These are phyloP conservation scores for Hippocampus barbouri DNA, from an alignment of 2,113 vertebrate genomes.

Conservation along the genomic window DNA sequence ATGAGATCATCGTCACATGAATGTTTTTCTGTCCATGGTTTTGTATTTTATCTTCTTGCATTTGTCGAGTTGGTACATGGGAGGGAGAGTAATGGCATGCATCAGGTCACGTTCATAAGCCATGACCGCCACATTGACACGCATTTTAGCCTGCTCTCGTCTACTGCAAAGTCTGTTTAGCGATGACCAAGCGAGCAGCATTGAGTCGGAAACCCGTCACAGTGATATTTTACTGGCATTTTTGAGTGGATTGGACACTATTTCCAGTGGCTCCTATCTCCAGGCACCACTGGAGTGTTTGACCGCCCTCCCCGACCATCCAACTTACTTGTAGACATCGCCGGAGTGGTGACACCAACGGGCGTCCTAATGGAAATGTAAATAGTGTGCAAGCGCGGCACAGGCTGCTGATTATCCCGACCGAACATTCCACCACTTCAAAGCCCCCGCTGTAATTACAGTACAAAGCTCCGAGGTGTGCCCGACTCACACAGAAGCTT, in stretches of 20 bases:
- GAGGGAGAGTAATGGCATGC: too few relatives aligned
- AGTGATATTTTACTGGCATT: too few relatives aligned
- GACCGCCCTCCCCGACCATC: too few relatives aligned
- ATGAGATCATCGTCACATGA: neutral
- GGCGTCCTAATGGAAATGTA: conserved; percentile 63
- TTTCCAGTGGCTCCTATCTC: too few relatives aligned
- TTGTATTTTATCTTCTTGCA: neutral
- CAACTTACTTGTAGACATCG: neutral
- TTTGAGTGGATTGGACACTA: too few relatives aligned
- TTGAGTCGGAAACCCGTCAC: too few relatives aligned
- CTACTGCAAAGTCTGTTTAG: too few relatives aligned
- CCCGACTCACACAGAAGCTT: conserved; percentile 59
- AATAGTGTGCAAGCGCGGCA: conserved; percentile 58
- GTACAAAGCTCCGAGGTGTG: conserved; percentile 67
- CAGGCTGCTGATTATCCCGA: conserved; percentile 59
- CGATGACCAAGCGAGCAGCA: too few relatives aligned
- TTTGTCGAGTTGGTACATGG: neutral
- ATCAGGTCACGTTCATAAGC: too few relatives aligned
- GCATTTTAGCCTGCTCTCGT: neutral
- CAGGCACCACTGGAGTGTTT: too few relatives aligned
- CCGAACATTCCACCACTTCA: conserved; percentile 72
- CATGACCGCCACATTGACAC: neutral
- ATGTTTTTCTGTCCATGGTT: neutral
- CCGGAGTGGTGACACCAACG: conserved; percentile 32
- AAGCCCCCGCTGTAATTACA: conserved; percentile 69